These are phyloP conservation scores for Epizoanthus stellaris DNA, from an alignment of 92 coral and sea anemone genomes.

Conservation along the genomic window DNA sequence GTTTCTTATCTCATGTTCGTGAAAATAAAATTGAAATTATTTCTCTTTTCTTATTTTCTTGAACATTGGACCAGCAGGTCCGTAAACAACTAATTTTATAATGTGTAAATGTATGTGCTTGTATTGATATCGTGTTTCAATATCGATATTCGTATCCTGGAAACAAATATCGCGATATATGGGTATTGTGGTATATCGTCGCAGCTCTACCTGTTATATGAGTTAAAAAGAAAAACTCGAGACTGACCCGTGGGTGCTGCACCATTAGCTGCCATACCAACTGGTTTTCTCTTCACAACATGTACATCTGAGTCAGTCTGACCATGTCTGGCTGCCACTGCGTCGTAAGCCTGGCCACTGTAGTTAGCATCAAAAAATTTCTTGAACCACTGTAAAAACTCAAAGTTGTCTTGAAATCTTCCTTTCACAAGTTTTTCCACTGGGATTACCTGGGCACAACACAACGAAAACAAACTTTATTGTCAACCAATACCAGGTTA, in stretches of 20 bases:
- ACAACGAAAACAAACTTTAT: background rate
- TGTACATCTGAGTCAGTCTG: constrained; percentile 67
- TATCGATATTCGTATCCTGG: too few relatives aligned
- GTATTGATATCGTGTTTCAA: too few relatives aligned
- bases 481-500: too few relatives aligned
- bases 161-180: too few relatives aligned
- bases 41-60: too few relatives aligned
- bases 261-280: constrained; percentile 44
- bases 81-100: too few relatives aligned
- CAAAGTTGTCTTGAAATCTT: constrained; percentile 98
- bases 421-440: constrained; percentile 95
- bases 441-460: constrained; percentile 70
- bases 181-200: too few relatives aligned
- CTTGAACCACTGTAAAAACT: constrained; percentile 99
- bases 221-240: background rate
- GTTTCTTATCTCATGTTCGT: too few relatives aligned
- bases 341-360: constrained; percentile 85
- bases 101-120: too few relatives aligned
- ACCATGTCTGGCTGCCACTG: constrained; percentile 86
- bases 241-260: constrained; percentile 38
- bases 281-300: constrained; percentile 60
- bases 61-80: too few relatives aligned
- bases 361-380: constrained; percentile 99
- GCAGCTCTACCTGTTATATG: too few relatives aligned
- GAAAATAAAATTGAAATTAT: too few relatives aligned